Evolutionary conservation across 2,797 vertebrate species (phyloP).

Genomic region (Enteromius radiatus): DNA sequence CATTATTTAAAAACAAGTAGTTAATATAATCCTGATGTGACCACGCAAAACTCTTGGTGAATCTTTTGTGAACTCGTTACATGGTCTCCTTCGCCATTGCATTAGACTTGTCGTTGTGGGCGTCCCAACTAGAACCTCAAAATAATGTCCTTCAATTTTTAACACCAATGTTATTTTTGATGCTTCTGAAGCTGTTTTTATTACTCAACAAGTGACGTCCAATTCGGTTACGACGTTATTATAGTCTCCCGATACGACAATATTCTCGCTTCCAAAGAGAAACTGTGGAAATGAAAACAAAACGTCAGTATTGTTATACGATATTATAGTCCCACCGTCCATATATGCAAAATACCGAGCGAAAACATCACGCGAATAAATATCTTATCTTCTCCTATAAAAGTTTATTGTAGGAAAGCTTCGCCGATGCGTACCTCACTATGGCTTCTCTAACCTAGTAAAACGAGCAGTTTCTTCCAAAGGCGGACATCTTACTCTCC

Average conservation of each 20-base stretch:
- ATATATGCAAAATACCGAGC: neutral
- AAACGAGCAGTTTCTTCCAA: conserved; percentile 54
- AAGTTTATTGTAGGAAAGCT: conserved; percentile 28
- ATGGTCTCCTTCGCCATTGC: conserved; percentile 49
- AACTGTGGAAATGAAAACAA: neutral
- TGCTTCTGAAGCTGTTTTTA: too few species aligned
- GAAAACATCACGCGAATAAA: neutral
- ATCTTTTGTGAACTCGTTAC: conserved; percentile 49
- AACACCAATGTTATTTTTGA: neutral
- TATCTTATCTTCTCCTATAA: neutral
- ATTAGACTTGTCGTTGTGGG: conserved; percentile 17
- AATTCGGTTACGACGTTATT: neutral
- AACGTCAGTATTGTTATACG: neutral
- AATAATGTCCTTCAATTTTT: neutral
- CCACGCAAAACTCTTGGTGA: conserved; percentile 34
- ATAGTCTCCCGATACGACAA: neutral
- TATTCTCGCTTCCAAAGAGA: neutral
- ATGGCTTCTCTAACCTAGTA: conserved; percentile 51
- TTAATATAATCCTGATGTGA: neutral
- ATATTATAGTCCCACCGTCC: neutral
- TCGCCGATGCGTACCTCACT: conserved; percentile 37
- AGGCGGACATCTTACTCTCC: conserved; percentile 71
- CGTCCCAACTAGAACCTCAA: conserved; percentile 26
- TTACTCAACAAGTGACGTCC: conserved; percentile 12
- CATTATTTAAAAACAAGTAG: neutral